Evolutionary conservation across 2,113 vertebrate genomes (phyloP), one percentile per base, ranked within the genome.

Genomic region (Rhabdomys dilectus): DNA sequence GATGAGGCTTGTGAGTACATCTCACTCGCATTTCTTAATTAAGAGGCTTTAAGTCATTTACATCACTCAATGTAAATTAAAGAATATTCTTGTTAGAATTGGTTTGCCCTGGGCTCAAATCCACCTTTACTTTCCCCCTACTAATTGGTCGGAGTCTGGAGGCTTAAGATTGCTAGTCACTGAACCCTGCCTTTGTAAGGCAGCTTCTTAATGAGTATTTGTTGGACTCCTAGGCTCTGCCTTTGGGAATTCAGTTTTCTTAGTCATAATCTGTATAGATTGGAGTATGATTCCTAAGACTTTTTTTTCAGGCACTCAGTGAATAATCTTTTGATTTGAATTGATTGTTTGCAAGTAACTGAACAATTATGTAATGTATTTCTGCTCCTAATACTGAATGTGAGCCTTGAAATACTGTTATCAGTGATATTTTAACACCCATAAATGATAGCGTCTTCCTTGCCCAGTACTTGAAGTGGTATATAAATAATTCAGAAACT

Each of bases 401-500:
- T 78, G 77, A 89, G n/a, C 11, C 7, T 31, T 89, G 75, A 95
- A 89, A 82, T 96, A 75, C n/a, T 42, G 8, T 78, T 78, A 34
- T 93, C 80, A 76, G 36, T 42, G 48, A 76, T 92, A 90, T 80
- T 87, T 97, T 94, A 82, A 88, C 70, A 88, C 78, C 39, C 12
- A 1, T 64, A 88, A 93, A 53, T 96, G 76, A 91, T 72, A 68
- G 70, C 72, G 9, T 51, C 93, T 89, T 77, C 34, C 42, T 75
- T 95, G 31, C 16, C 29, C 48, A 91, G 42, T 90, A 6, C n/a
- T 97, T 76, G 72, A 96, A 45, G 22, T 62, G 48, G 22, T 66
- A 22, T 81, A 39, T 94, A 95, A 93, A 95, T 93, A 94, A 93
- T 90, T 93, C 93, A 96, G 73, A 94, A 89, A 72, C 84, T 93